phyloP scores from a whole-genome alignment of 2,797 vertebrate genomes.

The Falco columbarius region DNA sequence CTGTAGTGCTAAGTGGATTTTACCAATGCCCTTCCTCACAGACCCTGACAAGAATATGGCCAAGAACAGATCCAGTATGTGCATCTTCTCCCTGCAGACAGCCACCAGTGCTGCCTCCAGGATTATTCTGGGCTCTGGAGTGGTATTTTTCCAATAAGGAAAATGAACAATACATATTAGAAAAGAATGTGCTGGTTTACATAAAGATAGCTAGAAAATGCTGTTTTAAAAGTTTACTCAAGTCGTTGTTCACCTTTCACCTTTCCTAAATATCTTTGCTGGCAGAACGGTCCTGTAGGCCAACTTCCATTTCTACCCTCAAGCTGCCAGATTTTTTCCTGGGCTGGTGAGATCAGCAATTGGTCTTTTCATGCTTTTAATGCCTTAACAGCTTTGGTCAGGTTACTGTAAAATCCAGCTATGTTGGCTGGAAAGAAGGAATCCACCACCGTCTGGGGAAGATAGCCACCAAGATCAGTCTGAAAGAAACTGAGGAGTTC shows the following conservation, averaged over 20 bases:
- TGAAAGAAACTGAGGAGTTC: constrained; percentile 92
- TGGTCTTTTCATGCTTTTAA: constrained; percentile 70
- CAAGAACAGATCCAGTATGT: background rate
- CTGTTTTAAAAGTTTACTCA: background rate
- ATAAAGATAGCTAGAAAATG: background rate
- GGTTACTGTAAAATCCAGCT: constrained; percentile 88
- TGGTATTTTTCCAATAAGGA: background rate
- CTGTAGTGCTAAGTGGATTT: background rate
- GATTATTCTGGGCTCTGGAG: background rate
- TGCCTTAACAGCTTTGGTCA: constrained; percentile 84
- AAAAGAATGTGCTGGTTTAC: background rate
- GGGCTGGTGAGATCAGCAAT: background rate
- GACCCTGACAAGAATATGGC: background rate
- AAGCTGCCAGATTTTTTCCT: background rate
- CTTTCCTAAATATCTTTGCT: background rate
- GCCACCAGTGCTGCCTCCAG: background rate
- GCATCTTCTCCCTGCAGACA: background rate
- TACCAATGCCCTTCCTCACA: background rate
- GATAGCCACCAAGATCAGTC: constrained; percentile 90
- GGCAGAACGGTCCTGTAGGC: background rate
- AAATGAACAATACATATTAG: background rate
- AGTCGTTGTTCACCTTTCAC: background rate
- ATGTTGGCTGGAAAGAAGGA: constrained; percentile 95
- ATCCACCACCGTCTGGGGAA: constrained; percentile 91
- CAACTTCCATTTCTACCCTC: background rate